These are phyloP conservation scores for Chionoecetes opilio DNA, from an alignment of 1,140 invertebrate species.

Conservation along the genomic window DNA sequence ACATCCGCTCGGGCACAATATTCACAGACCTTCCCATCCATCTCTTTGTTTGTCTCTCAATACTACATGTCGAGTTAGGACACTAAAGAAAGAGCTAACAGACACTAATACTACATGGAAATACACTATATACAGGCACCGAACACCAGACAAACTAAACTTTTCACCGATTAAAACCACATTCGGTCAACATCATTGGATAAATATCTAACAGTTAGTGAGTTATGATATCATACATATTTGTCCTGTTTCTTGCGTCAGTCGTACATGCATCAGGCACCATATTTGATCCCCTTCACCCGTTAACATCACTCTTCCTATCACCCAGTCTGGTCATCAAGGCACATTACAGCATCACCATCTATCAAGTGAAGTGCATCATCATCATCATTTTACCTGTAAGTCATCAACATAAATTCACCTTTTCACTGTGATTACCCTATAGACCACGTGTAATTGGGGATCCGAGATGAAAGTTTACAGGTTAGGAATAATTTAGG, in stretches of 20 bases:
- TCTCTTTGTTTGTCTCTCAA: not conserved
- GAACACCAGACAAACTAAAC: no score
- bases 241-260: not conserved
- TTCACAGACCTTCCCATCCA: not conserved
- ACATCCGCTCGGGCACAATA: no score
- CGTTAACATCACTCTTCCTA: not conserved
- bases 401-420: not conserved
- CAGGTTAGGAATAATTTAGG: not conserved
- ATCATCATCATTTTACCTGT: slow-evolving; percentile 13
- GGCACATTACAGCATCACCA: not conserved
- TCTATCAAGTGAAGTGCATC: not conserved
- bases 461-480: not conserved
- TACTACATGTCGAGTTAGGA: no score
- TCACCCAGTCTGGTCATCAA: not conserved
- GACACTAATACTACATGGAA: no score
- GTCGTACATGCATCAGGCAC: not conserved
- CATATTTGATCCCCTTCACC: not conserved
- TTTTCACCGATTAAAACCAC: no score
- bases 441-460: not conserved
- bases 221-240: no score
- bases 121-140: no score
- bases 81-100: no score
- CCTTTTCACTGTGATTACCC: not conserved
- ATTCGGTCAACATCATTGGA: no score
- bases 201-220: no score